Evolutionary conservation across 2,888 invertebrate genomes (phyloP), one percentile per base, ranked within the genome.

Genomic region (Leptura quadrifasciata): DNA sequence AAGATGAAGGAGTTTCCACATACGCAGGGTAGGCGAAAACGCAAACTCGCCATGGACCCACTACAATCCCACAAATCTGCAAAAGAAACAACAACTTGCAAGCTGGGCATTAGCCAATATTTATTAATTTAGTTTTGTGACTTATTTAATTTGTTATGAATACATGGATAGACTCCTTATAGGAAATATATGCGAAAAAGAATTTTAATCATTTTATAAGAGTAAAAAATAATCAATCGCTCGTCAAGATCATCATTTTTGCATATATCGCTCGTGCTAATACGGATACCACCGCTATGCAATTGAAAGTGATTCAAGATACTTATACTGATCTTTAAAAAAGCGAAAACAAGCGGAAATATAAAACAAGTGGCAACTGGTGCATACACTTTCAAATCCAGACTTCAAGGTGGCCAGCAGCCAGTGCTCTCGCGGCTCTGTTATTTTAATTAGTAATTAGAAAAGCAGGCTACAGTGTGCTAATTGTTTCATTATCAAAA

Each of bases 311-410:
- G 52, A 61, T 18, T 21, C 52, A 8, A 21, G 27, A 17, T 60
- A 8, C 27, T 31, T 31, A 35, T 61, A 61, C 52, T 18, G 24
- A 9, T 71, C 18, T 57, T 35, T 21, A 71, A 52, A 63, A 71
- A 61, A 35, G 69, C 39, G 61, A 71, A 58, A 71, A 71, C 71
- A 17, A 27, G 27, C 61, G 60, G 71, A 71, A 60, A 61, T 21
- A 47, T 52, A 27, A 27, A 71, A 47, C 61, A 58, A 58, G 58
- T 39, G 52, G 60, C 71, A 71, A 39, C 27, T 47, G 31, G 47
- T 71, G 71, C 61, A 39, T 61, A 27, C 55, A 71, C 71, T 71
- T 71, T 71, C 71, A 54, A 71, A 71, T 60, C 52, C 61, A 71
- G 47, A 71, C 27, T 24, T 47, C 71, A 71, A 71, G 71, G 61